Evolutionary conservation across 2,113 vertebrate genomes (phyloP).

Genomic region (Anoplopoma fimbria): DNA sequence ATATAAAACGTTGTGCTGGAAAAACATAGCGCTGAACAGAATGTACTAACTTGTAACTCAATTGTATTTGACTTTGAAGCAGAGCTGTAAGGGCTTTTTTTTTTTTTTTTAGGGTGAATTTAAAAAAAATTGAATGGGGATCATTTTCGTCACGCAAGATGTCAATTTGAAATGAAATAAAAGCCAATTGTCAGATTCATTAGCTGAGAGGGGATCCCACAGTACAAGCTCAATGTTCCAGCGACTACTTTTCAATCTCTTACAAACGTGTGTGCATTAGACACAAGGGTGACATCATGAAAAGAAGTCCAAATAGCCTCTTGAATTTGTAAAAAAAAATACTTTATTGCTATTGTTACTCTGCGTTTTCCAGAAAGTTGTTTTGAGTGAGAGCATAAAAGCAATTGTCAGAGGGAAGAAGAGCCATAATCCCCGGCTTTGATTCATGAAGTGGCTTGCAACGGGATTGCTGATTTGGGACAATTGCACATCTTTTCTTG

Average conservation of each 20-base stretch:
- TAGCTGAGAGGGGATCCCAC: slow-evolving; percentile 32
- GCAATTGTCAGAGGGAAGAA: slow-evolving; percentile 32
- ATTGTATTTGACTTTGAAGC: slow-evolving; percentile 43
- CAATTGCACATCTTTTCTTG: slow-evolving; percentile 45
- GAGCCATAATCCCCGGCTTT: slow-evolving; percentile 44
- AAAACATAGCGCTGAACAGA: slow-evolving; percentile 36
- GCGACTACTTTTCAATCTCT: slow-evolving; percentile 26
- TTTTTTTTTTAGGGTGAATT: background rate
- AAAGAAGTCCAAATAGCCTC: slow-evolving; percentile 37
- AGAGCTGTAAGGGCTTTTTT: slow-evolving; percentile 1
- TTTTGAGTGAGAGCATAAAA: slow-evolving; percentile 31
- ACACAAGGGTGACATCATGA: slow-evolving; percentile 38
- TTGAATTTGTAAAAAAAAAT: slow-evolving; percentile 30
- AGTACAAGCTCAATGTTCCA: slow-evolving; percentile 17
- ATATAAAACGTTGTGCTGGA: slow-evolving; percentile 35
- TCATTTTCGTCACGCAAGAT: slow-evolving; percentile 37
- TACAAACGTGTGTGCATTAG: slow-evolving; percentile 6
- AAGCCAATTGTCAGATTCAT: slow-evolving; percentile 51
- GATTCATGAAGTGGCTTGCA: slow-evolving; percentile 55
- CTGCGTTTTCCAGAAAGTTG: slow-evolving; percentile 37
- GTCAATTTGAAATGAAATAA: slow-evolving; percentile 53
- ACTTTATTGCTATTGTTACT: background rate
- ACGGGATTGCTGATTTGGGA: slow-evolving; percentile 48
- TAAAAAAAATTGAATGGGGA: background rate
- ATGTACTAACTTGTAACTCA: slow-evolving; percentile 13